Base-by-base conservation (phyloP, 2,888 invertebrate species). In the Teinopalpus imperialis region DNA sequence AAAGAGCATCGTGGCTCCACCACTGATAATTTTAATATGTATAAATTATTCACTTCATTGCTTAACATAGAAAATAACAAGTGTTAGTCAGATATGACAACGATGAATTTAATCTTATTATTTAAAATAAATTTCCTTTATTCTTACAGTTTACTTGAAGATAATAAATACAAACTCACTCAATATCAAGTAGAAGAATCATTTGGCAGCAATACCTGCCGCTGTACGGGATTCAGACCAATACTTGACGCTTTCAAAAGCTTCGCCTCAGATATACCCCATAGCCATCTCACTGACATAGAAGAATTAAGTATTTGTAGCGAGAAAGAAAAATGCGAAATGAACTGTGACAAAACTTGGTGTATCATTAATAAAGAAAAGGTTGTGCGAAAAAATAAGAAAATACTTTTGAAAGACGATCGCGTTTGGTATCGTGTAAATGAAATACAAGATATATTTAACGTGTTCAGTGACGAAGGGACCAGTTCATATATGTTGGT, bases 191-290 rank as follows among this genome's bases (percentile, higher is more conserved):
- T 94, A 12, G 94, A 94, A 66, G 91, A 93, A 56, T 90, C 92
- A 0, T 93, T 94, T 52, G 94, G 92, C 1, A 91, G 94, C 31
- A 94, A 94, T 56, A 91, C 94, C 20, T 95, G 95, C 54, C 90
- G 95, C 24, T 95, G 95, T 66, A 95, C 95, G 0, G 94, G 94
- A 0, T 94, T 94, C 63, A 85, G 94, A 5, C 91, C 94, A 0
- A 95, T 95, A 37, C 69, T 94, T 27, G 94, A 94, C 60, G 91
- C 94, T 1, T 94, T 94, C 74, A 94, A 94, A 66, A 91, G 92
- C 0, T 92, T 94, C 54, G 92, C 92, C 0, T 76, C 63, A 2
- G 93, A 93, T 57, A 89, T 90, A 6, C 80, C 89, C 0, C 45
- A 61, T 21, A 37, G 51, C 9, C 71, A 74, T 34, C 76, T 91